These are phyloP conservation scores for Selenia dentaria DNA, from an alignment of 2,888 invertebrate species.

Conservation along the genomic window DNA sequence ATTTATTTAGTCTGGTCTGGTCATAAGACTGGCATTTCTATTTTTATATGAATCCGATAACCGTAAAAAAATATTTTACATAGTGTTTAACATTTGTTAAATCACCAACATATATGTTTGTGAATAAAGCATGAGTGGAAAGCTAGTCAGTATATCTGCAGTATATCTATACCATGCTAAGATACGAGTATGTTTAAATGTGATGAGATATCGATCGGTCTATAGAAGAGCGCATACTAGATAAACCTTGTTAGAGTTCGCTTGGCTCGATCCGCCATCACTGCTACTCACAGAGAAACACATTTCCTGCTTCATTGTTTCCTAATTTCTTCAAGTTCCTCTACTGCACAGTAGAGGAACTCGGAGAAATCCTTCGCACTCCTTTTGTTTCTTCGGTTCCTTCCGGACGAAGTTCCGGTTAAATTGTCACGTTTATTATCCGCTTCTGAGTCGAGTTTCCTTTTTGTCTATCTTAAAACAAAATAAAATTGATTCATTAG, in stretches of 20 bases:
- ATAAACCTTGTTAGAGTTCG: slow-evolving; percentile 35
- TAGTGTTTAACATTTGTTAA: too few relatives aligned
- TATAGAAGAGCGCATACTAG: slow-evolving; percentile 28
- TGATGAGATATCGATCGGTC: slow-evolving; percentile 29
- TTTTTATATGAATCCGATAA: too few relatives aligned
- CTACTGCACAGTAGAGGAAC: too few relatives aligned
- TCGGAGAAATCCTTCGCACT: slow-evolving; percentile 44
- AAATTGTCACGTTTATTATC: slow-evolving; percentile 73
- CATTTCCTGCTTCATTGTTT: slow-evolving; percentile 75
- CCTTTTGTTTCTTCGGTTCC: slow-evolving; percentile 68
- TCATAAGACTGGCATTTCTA: too few relatives aligned
- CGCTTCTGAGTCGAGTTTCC: slow-evolving; percentile 46
- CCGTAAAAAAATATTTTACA: too few relatives aligned
- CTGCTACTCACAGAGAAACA: slow-evolving; percentile 57
- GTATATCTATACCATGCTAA: too few relatives aligned
- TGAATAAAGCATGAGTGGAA: too few relatives aligned
- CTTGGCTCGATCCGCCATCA: slow-evolving; percentile 38
- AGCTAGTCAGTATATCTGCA: too few relatives aligned
- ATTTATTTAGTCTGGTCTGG: too few relatives aligned
- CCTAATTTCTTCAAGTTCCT: slow-evolving; percentile 73
- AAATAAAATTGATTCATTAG: slow-evolving; percentile 39
- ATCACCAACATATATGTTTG: too few relatives aligned
- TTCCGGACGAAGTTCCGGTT: slow-evolving; percentile 66
- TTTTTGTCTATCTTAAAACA: slow-evolving; percentile 34
- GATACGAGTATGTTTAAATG: slow-evolving; percentile 25